Percentiles rank a stretch among this genome's conserved stretches.
These are phyloP conservation scores for Megalopta genalis DNA, from an alignment of 1,140 invertebrate species.

Conservation along the genomic window DNA sequence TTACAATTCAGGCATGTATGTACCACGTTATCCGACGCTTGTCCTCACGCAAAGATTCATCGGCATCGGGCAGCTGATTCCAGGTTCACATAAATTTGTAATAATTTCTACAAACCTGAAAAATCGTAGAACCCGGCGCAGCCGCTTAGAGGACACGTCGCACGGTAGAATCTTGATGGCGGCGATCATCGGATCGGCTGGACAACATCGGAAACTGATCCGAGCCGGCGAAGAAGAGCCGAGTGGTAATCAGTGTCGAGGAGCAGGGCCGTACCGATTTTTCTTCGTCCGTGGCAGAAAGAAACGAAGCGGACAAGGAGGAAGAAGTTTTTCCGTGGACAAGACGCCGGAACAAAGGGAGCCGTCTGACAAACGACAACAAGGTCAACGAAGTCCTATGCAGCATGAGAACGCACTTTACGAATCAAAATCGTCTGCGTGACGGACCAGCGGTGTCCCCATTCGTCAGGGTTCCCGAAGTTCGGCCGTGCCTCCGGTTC, in stretches of 20 bases:
- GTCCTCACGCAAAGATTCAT: too few species aligned
- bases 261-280: not conserved
- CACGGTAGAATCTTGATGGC: too few species aligned
- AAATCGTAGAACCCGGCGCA: too few species aligned
- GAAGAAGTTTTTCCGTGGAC: not conserved
- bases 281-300: not conserved
- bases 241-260: not conserved
- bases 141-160: too few species aligned
- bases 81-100: too few species aligned
- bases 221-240: too few species aligned
- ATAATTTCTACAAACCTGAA: too few species aligned
- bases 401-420: slow-evolving; percentile 63
- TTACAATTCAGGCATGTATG: too few species aligned
- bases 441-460: slow-evolving; percentile 50
- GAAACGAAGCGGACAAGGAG: not conserved
- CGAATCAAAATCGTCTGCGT: slow-evolving; percentile 41
- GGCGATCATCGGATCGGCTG: too few species aligned
- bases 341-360: not conserved
- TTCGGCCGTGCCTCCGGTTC: slow-evolving; percentile 25
- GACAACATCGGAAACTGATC: too few species aligned
- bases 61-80: too few species aligned
- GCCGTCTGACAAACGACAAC: slow-evolving; percentile 55
- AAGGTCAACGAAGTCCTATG: slow-evolving; percentile 43
- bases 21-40: too few species aligned
- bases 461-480: slow-evolving; percentile 59